phyloP scores from a whole-genome alignment of 2,888 invertebrate species.

The Stenoptilia bipunctidactyla region DNA sequence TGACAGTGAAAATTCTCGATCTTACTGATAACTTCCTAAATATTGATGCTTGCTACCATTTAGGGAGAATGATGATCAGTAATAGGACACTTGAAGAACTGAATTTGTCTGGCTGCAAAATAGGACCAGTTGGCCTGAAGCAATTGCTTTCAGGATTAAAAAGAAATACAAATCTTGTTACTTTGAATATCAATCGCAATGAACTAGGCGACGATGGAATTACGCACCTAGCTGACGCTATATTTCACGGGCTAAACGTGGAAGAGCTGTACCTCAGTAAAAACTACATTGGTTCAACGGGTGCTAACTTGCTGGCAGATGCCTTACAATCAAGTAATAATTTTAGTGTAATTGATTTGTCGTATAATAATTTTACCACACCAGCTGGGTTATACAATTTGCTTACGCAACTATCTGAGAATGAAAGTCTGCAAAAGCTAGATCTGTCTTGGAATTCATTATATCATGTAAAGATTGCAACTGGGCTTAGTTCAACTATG shows the following conservation, averaged over 20 bases:
- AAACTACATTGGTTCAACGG: slow-evolving; percentile 33
- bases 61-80: slow-evolving; percentile 34
- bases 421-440: slow-evolving; percentile 26
- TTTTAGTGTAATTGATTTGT: slow-evolving; percentile 34
- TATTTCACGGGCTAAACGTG: slow-evolving; percentile 28
- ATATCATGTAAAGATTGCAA: slow-evolving; percentile 24
- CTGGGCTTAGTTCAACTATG: slow-evolving; percentile 24
- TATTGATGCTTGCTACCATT: slow-evolving; percentile 41
- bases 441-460: slow-evolving; percentile 43
- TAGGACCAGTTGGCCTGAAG: slow-evolving; percentile 31
- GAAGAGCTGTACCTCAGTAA: slow-evolving; percentile 31
- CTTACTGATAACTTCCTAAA: slow-evolving; percentile 43
- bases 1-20: slow-evolving; percentile 28
- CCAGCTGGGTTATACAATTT: slow-evolving; percentile 25
- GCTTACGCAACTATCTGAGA: slow-evolving; percentile 27
- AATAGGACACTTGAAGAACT: slow-evolving; percentile 33
- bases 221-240: slow-evolving; percentile 24
- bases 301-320: slow-evolving; percentile 24
- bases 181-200: slow-evolving; percentile 34
- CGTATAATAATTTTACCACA: slow-evolving; percentile 37
- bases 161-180: slow-evolving; percentile 24
- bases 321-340: slow-evolving; percentile 33
- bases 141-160: slow-evolving; percentile 23
- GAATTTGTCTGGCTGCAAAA: slow-evolving; percentile 41
- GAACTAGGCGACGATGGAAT: slow-evolving; percentile 31